Evolutionary conservation across 2,797 vertebrate species (phyloP), one percentile per base, ranked within the genome.

Genomic region (Carcharodon carcharias): DNA sequence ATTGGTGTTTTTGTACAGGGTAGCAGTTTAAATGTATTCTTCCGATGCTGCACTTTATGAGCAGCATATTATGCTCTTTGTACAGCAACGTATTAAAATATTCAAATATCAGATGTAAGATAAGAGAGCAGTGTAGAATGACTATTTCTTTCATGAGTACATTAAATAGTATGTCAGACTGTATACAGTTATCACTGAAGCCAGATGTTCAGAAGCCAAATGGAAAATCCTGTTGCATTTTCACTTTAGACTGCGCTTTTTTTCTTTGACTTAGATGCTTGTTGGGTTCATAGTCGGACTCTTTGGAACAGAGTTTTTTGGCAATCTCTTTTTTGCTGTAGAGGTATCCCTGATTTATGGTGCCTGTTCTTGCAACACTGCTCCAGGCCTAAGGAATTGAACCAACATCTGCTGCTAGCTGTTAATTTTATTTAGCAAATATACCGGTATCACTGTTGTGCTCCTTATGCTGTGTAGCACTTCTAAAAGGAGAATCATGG

Each of bases 351-450:
- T 93, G 91, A 93, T 65, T 93, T 67, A 67, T 93, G 63, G 8
- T 65, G 58, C n/a, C 61, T 63, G 16, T 92, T 67, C 23, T 93
- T 93, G 91, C 45, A 93, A 93, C 21, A 67, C 11, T 40, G 9
- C n/a, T 93, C 21, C 9, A 28, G 91, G 91, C 63, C n/a, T 8
- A 93, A 40, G 63, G 91, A 93, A 45, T 21, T 67, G 18, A 67
- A 93, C 63, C 21, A 67, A 45, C 63, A 93, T 40, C 23, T 93
- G 91, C 91, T 93, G n/a, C 65, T 65, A 93, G 91, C n/a, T 67
- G 91, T 67, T 93, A 65, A 67, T 93, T 93, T 93, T 67, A 40
- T 63, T 93, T 93, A 35, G 56, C 56, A 93, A 23, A 45, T 21
- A 18, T 65, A 14, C 18, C 7, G 7, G 35, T 45, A 26, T 67